These are phyloP conservation scores for Rhagoletis zephyria DNA, from an alignment of 1,140 invertebrate genomes.

Conservation along the genomic window DNA sequence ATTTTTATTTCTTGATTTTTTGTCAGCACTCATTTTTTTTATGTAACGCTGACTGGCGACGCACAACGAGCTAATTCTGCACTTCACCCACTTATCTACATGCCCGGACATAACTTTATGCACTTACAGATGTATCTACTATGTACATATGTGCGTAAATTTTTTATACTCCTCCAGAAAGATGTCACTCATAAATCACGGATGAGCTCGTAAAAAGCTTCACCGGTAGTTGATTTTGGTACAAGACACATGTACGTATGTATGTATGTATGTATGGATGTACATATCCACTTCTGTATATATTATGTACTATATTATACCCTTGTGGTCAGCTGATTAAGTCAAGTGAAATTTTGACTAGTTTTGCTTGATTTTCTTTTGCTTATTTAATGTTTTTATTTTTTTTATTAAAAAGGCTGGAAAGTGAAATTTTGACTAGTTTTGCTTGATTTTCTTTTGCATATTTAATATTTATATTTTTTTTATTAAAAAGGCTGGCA, in stretches of 20 bases:
- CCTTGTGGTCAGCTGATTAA: too few species aligned
- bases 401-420: too few species aligned
- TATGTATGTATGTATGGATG: not conserved
- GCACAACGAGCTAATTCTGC: not conserved
- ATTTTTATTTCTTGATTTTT: not conserved
- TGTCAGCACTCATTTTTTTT: not conserved
- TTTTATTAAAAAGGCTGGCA: too few species aligned
- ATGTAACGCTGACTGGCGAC: not conserved
- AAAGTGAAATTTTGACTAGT: too few species aligned
- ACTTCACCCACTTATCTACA: not conserved
- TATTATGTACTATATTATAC: too few species aligned
- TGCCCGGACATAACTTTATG: not conserved
- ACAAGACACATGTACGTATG: not conserved
- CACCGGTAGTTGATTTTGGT: not conserved
- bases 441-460: too few species aligned
- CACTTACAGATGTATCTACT: not conserved
- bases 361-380: too few species aligned
- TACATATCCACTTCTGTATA: too few species aligned
- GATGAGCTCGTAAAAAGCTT: not conserved
- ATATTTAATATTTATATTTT: too few species aligned
- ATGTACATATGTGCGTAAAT: not conserved
- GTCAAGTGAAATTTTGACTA: too few species aligned
- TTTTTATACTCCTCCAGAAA: constrained; percentile 11
- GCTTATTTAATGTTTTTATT: too few species aligned
- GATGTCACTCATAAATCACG: constrained; percentile 23